A percentile compares a stretch with the other conserved stretches of the same genome.
Conservation (phyloP, 2,113 vertebrate genomes). For the Lamprotornis superbus region DNA sequence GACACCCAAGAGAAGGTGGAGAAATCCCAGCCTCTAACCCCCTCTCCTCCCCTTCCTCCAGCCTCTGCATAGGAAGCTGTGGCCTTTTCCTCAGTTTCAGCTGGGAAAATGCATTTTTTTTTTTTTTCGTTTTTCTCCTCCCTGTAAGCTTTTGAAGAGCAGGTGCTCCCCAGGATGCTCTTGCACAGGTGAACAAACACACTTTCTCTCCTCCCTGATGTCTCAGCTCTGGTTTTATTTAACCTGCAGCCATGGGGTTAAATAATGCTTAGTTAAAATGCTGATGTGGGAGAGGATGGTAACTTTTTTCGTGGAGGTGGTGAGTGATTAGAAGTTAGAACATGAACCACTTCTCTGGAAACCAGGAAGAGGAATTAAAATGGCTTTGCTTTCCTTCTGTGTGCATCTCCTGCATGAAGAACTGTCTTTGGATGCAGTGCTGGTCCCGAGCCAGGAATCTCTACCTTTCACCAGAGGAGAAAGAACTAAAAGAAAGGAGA, state of each 20-base stretch:
- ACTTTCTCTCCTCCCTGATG: neutral
- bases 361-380: neutral
- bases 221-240: neutral
- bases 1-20: neutral
- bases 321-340: neutral
- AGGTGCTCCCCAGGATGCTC: neutral
- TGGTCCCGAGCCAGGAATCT: neutral
- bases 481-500: conserved; percentile 5
- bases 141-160: neutral
- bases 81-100: neutral
- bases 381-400: neutral
- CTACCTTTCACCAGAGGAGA: neutral
- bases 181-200: neutral
- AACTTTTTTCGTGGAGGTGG: neutral
- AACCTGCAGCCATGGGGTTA: neutral
- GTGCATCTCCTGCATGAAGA: neutral
- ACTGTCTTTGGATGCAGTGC: neutral
- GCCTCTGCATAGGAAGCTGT: neutral
- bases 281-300: neutral
- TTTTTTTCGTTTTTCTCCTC: neutral
- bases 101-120: neutral
- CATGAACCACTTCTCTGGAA: neutral
- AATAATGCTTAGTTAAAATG: neutral
- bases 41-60: neutral
- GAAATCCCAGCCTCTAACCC: neutral